These are phyloP conservation scores for Myotis lucifugus DNA, from an alignment of 2,113 vertebrate genomes.

Conservation along the genomic window DNA sequence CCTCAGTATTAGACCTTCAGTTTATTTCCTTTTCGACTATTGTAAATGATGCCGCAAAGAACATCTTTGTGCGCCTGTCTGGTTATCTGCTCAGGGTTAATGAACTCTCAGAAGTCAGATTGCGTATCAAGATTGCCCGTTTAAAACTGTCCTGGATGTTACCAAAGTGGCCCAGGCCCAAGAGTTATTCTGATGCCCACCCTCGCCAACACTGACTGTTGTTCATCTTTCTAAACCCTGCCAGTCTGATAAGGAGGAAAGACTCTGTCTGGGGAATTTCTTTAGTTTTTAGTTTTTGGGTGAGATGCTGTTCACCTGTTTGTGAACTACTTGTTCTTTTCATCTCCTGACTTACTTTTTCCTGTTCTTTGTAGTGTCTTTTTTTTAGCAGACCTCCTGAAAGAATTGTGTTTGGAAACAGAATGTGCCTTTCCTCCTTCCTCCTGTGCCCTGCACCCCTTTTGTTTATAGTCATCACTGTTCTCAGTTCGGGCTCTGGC, in stretches of 20 bases:
- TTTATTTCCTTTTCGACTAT: not conserved
- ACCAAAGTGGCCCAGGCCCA: not conserved
- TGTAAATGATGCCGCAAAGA: not conserved
- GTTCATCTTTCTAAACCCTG: not conserved
- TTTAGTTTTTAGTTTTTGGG: not conserved
- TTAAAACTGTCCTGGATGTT: not conserved
- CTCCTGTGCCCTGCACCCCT: not conserved
- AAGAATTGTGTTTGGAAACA: constrained; percentile 21
- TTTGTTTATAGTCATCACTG: not conserved
- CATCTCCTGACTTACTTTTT: not conserved
- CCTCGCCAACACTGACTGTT: not conserved
- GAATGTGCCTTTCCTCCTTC: not conserved
- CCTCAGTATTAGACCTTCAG: not conserved
- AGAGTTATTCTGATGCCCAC: too few relatives aligned
- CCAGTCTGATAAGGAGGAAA: not conserved
- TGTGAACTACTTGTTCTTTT: not conserved
- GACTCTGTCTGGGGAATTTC: not conserved
- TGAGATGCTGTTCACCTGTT: not conserved
- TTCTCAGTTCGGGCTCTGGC: not conserved
- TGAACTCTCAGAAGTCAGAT: not conserved
- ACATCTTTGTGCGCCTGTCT: not conserved
- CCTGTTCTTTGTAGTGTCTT: not conserved
- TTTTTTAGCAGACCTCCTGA: not conserved
- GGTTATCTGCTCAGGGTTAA: not conserved
- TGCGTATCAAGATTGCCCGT: not conserved